Percentiles rank a stretch among this genome's conserved stretches.
These are phyloP conservation scores for Myotis davidii DNA, from an alignment of 2,113 vertebrate species.

Conservation along the genomic window DNA sequence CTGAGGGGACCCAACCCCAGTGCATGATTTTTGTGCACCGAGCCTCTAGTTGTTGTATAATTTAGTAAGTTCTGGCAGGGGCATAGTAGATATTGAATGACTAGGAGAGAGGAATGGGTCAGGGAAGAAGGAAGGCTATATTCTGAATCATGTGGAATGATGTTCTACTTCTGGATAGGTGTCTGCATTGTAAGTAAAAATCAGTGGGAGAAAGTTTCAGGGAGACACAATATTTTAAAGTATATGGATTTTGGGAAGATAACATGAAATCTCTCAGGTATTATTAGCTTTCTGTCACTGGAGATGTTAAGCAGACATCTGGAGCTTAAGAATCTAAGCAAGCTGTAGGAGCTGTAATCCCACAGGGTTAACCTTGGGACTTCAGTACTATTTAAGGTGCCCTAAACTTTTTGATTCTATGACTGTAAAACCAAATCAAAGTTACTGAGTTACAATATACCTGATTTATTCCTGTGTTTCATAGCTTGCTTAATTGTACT, in stretches of 20 bases:
- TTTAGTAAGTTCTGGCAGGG: neutral
- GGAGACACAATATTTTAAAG: neutral
- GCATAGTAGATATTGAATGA: neutral
- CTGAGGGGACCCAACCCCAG: no score
- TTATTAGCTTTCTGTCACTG: neutral
- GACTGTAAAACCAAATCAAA: neutral
- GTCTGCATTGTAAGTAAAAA: neutral
- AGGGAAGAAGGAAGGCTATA: neutral
- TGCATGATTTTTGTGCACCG: no score
- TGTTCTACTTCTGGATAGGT: neutral
- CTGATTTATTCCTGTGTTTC: neutral
- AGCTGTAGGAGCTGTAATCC: neutral
- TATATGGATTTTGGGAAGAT: neutral
- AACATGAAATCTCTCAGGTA: neutral
- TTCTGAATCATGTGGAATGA: neutral
- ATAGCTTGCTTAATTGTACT: neutral
- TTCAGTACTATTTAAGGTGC: neutral
- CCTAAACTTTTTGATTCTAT: neutral
- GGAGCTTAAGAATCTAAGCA: neutral
- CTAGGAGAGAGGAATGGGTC: neutral
- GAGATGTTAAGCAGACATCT: neutral
- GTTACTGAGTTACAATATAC: neutral
- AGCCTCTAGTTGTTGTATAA: neutral
- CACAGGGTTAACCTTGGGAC: neutral
- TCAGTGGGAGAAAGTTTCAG: neutral